These are phyloP conservation scores for Acrobasis consociella DNA, from an alignment of 2,888 invertebrate genomes.

Conservation along the genomic window DNA sequence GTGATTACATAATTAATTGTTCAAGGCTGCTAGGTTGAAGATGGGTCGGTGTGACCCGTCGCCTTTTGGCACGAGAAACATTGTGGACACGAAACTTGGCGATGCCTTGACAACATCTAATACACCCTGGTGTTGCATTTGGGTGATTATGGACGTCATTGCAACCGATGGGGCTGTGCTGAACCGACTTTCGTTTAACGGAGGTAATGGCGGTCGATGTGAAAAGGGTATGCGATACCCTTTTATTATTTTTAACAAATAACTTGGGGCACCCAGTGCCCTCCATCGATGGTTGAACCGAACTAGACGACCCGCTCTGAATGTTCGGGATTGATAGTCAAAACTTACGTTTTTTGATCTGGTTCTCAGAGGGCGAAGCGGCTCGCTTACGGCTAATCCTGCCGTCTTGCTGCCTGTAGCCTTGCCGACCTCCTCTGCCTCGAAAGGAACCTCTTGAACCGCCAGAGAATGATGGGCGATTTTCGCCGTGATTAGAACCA, in stretches of 20 bases:
- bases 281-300: background rate
- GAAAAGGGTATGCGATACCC: background rate
- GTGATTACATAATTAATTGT: conserved; percentile 4
- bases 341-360: conserved; percentile 9
- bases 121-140: too few relatives aligned
- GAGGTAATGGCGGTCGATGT: background rate
- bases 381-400: background rate
- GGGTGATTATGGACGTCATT: too few relatives aligned
- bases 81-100: background rate
- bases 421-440: background rate
- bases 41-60: background rate
- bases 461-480: background rate
- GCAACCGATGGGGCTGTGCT: background rate
- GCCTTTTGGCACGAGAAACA: background rate
- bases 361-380: background rate
- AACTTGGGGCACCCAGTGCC: background rate
- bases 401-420: conserved; percentile 2
- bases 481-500: background rate
- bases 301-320: conserved; percentile 12
- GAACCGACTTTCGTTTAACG: conserved; percentile 5
- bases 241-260: background rate
- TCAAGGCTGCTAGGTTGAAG: conserved; percentile 9
- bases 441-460: background rate
- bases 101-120: background rate
- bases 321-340: conserved; percentile 16